Conservation (phyloP, 1,140 invertebrate species). For the Drosophila parabipectinata region DNA sequence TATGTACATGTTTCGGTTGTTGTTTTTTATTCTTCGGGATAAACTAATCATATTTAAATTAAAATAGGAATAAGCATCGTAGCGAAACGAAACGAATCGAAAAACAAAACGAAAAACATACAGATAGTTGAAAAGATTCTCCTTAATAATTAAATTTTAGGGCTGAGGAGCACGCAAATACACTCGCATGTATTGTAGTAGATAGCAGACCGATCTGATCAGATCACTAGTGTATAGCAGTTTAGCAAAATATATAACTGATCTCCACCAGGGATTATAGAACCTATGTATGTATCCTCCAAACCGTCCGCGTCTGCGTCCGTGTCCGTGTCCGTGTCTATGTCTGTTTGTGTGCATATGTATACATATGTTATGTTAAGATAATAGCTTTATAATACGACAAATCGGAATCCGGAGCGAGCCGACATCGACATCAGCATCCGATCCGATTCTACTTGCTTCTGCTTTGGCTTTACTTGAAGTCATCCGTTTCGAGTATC, state of each 20-base stretch:
- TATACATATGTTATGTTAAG: constrained; percentile 38
- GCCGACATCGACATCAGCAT: not conserved
- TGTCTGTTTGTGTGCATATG: constrained; percentile 13
- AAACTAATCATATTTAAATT: constrained; percentile 15
- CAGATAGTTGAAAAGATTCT: constrained; percentile 13
- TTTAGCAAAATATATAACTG: constrained; percentile 17
- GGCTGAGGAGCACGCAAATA: not conserved
- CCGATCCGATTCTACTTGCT: constrained; percentile 1
- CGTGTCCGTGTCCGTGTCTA: constrained; percentile 16
- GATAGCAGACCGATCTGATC: constrained; percentile 16
- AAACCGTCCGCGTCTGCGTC: constrained; percentile 11
- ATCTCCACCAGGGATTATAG: constrained; percentile 44
- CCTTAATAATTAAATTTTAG: constrained; percentile 14
- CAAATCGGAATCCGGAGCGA: constrained; percentile 6
- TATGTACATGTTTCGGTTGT: constrained; percentile 27
- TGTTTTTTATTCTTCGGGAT: not conserved
- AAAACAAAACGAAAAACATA: not conserved
- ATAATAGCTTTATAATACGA: constrained; percentile 73
- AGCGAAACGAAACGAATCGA: constrained; percentile 1
- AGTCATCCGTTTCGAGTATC: constrained; percentile 78
- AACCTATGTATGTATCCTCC: constrained; percentile 9
- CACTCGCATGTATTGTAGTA: no score
- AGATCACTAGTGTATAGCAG: constrained; percentile 20
- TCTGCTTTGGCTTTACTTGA: constrained; percentile 54
- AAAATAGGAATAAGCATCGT: constrained; percentile 19